Conservation (phyloP, 2,113 vertebrate species). For the Ovis canadensis region DNA sequence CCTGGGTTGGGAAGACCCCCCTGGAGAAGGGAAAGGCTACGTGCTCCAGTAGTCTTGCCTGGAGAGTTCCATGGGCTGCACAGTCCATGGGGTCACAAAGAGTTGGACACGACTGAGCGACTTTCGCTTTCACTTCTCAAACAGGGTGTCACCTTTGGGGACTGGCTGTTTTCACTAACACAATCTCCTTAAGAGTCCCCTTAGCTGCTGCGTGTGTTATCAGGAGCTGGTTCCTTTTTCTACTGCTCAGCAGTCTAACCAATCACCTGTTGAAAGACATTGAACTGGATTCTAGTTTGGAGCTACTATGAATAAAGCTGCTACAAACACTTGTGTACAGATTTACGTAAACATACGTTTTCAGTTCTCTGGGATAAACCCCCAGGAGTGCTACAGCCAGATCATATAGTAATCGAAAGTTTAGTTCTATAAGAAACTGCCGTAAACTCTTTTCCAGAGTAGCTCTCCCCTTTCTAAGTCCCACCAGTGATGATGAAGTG, state of each 20-base stretch:
- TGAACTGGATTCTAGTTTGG: neutral
- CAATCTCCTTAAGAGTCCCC: neutral
- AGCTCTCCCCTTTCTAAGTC: neutral
- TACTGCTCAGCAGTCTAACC: neutral
- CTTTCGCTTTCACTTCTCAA: neutral
- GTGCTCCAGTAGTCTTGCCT: neutral
- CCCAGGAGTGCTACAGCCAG: neutral
- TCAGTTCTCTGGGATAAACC: neutral
- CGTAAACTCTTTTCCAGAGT: neutral
- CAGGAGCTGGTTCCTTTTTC: neutral
- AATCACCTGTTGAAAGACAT: neutral
- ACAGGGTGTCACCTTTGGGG: neutral
- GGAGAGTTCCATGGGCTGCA: neutral
- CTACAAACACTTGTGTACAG: neutral
- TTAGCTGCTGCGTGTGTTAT: neutral
- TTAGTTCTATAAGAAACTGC: neutral
- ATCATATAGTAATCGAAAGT: accelerated
- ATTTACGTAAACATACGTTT: neutral
- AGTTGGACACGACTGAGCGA: neutral
- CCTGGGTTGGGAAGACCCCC: neutral
- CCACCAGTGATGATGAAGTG: neutral
- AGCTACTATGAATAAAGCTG: neutral
- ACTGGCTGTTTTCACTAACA: neutral
- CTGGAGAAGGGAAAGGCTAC: neutral
- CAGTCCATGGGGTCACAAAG: neutral